Base-by-base conservation (phyloP, 2,113 vertebrate genomes). In the Nothoprocta perdicaria region DNA sequence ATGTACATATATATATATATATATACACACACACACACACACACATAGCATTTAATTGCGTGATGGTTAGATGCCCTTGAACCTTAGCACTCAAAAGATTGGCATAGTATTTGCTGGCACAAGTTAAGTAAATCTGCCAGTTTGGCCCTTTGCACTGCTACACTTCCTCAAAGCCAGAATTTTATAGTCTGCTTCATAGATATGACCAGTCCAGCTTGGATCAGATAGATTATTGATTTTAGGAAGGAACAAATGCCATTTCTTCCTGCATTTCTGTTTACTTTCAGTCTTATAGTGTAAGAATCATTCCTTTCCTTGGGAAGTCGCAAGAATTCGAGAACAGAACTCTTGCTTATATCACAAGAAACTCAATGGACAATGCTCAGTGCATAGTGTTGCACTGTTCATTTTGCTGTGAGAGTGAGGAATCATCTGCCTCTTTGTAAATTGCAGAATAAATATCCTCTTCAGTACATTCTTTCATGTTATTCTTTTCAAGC, bases 401-500 rank as follows among this genome's bases (percentile, higher is more conserved):
- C 67, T 80, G 24, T 71, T 91, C 21, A 1, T 76, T 93, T 63
- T 84, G 50, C 84, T 93, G 75, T 89, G 62, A 68, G 29, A 69
- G 40, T 35, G 46, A 82, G 55, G 78, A 26, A 26, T 35, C n/a
- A 50, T 71, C 62, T 86, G 81, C 63, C 46, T 85, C 72, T 79
- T 75, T 93, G 84, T 77, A 88, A 87, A 72, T 68, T 75, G 65
- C 61, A 80, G 57, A 93, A 91, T 92, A 92, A 95, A 87, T 92
- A 94, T 43, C 63, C 81, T 89, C 81, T 89, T 93, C 91, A 87
- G 76, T 94, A 87, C 57, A 40, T 77, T 90, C 84, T 93, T 93
- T 82, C 89, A 94, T 84, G 48, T 86, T 85, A 94, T 67, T 96
- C 43, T 72, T 92, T 96, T 95, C 79, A 96, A 0, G 85, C 91